phyloP scores from a whole-genome alignment of 2,888 invertebrate genomes.

The Chalcosyrphus nemorum region DNA sequence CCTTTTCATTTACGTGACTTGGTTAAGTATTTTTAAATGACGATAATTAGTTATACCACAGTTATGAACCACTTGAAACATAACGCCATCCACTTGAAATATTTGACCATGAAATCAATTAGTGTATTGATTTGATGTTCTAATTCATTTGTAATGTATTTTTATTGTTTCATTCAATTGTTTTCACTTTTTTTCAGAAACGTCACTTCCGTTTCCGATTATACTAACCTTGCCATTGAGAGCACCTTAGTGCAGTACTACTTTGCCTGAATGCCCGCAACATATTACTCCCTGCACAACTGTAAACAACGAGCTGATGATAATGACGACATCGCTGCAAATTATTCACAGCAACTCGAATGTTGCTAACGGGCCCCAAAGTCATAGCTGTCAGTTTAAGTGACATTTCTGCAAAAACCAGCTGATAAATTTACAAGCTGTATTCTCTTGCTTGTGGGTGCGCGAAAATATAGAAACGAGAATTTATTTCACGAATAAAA shows the following conservation, averaged over 20 bases:
- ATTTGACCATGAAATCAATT: constrained; percentile 32
- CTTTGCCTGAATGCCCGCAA: constrained; percentile 5
- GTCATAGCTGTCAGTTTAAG: constrained; percentile 45
- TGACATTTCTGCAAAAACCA: constrained; percentile 64
- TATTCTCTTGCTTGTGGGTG: constrained; percentile 1
- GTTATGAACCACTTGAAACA: background rate
- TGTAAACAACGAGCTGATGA: background rate
- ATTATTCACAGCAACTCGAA: constrained; percentile 28
- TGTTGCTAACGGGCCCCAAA: constrained; percentile 35
- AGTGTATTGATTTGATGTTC: background rate
- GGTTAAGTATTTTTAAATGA: background rate
- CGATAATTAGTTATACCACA: background rate
- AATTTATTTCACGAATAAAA: background rate
- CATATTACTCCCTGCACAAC: background rate
- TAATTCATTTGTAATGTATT: background rate
- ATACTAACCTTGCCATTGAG: constrained; percentile 27
- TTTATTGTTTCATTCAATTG: background rate
- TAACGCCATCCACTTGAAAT: background rate
- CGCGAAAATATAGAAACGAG: constrained; percentile 7
- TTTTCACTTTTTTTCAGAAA: background rate
- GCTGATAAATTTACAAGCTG: constrained; percentile 26
- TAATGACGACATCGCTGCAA: constrained; percentile 42
- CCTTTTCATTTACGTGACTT: background rate
- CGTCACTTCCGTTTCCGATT: constrained; percentile 23
- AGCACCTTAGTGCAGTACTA: background rate